phyloP scores from a whole-genome alignment of 2,113 vertebrate species.

The Copsychus sechellarum region DNA sequence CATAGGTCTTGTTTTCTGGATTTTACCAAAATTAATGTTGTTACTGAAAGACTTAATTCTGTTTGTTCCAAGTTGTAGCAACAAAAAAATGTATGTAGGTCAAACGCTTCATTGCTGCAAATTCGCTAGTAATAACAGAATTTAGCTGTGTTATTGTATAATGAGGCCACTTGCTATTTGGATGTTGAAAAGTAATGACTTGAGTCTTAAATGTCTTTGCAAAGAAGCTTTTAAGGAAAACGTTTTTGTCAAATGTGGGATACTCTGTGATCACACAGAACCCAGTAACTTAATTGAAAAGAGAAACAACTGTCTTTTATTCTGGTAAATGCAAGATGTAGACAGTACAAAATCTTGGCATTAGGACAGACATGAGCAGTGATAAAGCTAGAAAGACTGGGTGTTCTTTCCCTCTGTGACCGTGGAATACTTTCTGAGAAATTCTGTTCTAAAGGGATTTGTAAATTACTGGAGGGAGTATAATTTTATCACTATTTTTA shows the following conservation, averaged over 20 bases:
- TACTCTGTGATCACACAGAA: background rate
- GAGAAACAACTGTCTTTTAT: background rate
- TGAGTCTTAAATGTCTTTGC: background rate
- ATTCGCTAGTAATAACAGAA: background rate
- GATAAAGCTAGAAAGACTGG: background rate
- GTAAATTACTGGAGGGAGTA: background rate
- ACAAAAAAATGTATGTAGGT: constrained; percentile 24
- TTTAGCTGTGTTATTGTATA: background rate
- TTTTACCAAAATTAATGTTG: background rate
- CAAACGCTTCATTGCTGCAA: constrained; percentile 5
- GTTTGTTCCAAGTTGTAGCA: background rate
- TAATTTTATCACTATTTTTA: constrained; percentile 35
- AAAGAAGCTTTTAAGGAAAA: background rate
- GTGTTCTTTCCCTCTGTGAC: background rate
- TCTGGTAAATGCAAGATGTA: background rate
- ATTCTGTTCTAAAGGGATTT: constrained; percentile 1
- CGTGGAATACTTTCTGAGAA: background rate
- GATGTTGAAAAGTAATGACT: background rate
- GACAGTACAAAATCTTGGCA: background rate
- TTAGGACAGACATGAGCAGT: background rate
- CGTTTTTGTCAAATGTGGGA: background rate
- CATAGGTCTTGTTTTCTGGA: background rate
- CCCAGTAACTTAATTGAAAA: background rate
- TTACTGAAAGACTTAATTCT: background rate
- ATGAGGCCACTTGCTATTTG: background rate